These are phyloP conservation scores for Brenthis hecate DNA, from an alignment of 2,888 invertebrate genomes.

Conservation along the genomic window DNA sequence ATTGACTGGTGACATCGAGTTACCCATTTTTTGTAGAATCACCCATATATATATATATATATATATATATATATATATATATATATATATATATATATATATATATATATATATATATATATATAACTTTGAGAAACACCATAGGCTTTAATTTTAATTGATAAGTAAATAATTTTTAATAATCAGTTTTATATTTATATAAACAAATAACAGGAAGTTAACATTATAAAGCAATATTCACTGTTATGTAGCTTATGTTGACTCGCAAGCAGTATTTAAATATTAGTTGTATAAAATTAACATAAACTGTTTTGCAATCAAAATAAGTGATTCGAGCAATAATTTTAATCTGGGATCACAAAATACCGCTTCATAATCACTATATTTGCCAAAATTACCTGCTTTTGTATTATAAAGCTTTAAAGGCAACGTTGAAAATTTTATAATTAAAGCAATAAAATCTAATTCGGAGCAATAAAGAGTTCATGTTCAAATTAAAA, in stretches of 20 bases:
- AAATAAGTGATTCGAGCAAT: conserved; percentile 28
- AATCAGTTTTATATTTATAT: too few relatives aligned
- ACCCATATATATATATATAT: too few relatives aligned
- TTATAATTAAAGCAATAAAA: conserved; percentile 15
- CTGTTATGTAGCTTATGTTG: neutral
- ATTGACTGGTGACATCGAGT: too few relatives aligned
- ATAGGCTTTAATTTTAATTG: too few relatives aligned
- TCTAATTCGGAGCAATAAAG: conserved; percentile 10
- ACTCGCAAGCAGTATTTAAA: conserved; percentile 14
- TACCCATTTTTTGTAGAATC: too few relatives aligned
- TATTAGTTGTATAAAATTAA: conserved; percentile 25
- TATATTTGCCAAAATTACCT: conserved; percentile 25
- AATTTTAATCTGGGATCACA: conserved; percentile 26
- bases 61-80: too few relatives aligned
- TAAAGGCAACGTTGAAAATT: conserved; percentile 10
- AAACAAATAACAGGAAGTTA: neutral
- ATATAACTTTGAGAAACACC: too few relatives aligned
- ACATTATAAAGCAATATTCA: neutral
- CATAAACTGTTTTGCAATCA: conserved; percentile 25
- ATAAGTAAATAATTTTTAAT: too few relatives aligned
- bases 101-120: too few relatives aligned
- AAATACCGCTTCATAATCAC: conserved; percentile 29
- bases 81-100: too few relatives aligned
- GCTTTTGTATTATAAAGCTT: conserved; percentile 20
- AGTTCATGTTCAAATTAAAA: conserved; percentile 9